Evolutionary conservation across 2,113 vertebrate species (phyloP).

Genomic region (Pygathrix nemaeus): DNA sequence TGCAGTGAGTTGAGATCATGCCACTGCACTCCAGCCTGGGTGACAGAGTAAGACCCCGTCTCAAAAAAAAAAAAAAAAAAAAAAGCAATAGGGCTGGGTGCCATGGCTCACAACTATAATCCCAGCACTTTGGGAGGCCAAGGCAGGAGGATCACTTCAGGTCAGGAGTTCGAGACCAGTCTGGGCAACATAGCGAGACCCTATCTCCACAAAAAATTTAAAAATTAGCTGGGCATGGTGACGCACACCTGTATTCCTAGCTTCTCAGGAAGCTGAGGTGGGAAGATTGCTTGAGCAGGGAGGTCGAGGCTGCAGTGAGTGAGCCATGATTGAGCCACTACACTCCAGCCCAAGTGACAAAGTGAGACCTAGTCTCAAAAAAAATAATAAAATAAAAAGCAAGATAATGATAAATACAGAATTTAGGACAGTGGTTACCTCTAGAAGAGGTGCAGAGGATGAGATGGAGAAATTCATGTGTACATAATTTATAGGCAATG

Average conservation of each 20-base stretch:
- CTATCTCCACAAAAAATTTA: background rate
- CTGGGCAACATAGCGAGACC: background rate
- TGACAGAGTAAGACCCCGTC: background rate
- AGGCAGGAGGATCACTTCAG: too few species aligned
- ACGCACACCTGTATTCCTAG: background rate
- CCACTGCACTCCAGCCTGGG: background rate
- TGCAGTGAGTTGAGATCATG: too few species aligned
- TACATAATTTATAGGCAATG: background rate
- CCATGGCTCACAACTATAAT: too few species aligned
- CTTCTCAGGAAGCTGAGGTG: background rate
- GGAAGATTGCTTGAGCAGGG: background rate
- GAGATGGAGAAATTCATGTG: background rate
- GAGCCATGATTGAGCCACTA: background rate
- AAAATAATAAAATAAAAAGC: background rate
- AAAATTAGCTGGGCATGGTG: background rate
- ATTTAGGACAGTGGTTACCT: background rate
- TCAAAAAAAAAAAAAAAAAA: background rate
- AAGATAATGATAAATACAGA: background rate
- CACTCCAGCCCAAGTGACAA: background rate
- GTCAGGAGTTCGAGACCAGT: too few species aligned
- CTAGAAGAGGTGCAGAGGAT: background rate
- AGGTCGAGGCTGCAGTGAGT: too few species aligned
- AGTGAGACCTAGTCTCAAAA: background rate
- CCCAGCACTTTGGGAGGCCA: too few species aligned
- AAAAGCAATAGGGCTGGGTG: too few species aligned